phyloP scores from a whole-genome alignment of 2,797 vertebrate genomes.

The Ctenopoma kingsleyae region DNA sequence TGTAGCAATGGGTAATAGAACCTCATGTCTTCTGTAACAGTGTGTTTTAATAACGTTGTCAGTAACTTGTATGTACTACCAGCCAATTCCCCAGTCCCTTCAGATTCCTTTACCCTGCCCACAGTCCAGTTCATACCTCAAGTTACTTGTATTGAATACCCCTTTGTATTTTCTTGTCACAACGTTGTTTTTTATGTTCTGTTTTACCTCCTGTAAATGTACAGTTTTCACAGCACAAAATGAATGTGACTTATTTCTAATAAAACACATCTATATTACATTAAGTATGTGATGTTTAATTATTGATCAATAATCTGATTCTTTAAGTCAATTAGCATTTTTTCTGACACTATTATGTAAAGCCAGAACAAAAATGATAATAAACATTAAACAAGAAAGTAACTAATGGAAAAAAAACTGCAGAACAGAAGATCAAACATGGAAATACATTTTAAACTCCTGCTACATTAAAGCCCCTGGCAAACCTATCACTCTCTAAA shows the following conservation, averaged over 20 bases:
- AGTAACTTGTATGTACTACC: conserved; percentile 75
- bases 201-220: conserved; percentile 85
- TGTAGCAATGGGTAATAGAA: conserved; percentile 73
- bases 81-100: conserved; percentile 56
- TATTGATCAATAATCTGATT: not conserved
- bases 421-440: conserved; percentile 24
- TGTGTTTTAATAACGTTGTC: conserved; percentile 79
- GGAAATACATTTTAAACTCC: conserved; percentile 45
- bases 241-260: conserved; percentile 95
- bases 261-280: conserved; percentile 85
- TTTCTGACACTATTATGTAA: conserved; percentile 13
- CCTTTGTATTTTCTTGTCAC: conserved; percentile 77
- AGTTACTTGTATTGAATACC: conserved; percentile 73
- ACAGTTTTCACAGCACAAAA: conserved; percentile 95
- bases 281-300: conserved; percentile 35
- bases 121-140: conserved; percentile 56
- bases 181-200: conserved; percentile 77
- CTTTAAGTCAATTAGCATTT: not conserved
- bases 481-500: conserved; percentile 62
- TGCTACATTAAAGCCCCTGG: conserved; percentile 63
- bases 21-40: conserved; percentile 81
- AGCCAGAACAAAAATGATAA: conserved; percentile 33
- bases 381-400: conserved; percentile 27
- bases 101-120: conserved; percentile 40
- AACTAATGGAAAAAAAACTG: conserved; percentile 4